Percentiles rank a stretch among this genome's conserved stretches.
phyloP scores from a whole-genome alignment of 2,888 invertebrate genomes.

The Sicus ferrugineus region DNA sequence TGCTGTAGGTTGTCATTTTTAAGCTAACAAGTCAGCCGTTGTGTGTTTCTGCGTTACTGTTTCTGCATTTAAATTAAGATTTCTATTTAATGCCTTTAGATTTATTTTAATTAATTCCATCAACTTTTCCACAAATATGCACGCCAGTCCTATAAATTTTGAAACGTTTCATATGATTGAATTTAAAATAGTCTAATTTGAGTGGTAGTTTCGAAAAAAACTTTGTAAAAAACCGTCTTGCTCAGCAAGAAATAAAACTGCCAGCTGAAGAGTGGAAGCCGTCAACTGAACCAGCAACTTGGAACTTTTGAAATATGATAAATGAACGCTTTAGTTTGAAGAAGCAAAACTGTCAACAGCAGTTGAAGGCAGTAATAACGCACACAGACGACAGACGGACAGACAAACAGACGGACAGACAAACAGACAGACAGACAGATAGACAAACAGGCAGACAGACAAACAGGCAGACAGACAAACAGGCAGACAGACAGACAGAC shows the following conservation, averaged over 20 bases:
- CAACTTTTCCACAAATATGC: not conserved
- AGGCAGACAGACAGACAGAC: slow-evolving; percentile 27
- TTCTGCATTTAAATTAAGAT: not conserved
- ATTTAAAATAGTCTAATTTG: too few relatives aligned
- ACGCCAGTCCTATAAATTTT: not conserved
- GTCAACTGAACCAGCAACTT: slow-evolving; percentile 6
- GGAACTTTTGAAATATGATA: slow-evolving; percentile 29
- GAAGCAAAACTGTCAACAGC: slow-evolving; percentile 1
- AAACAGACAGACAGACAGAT: slow-evolving; percentile 25
- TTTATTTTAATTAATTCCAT: not conserved
- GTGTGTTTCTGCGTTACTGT: too few relatives aligned
- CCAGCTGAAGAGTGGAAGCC: too few relatives aligned
- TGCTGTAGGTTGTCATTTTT: too few relatives aligned
- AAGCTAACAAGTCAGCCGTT: too few relatives aligned
- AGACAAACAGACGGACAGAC: not conserved
- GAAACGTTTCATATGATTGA: not conserved
- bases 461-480: not conserved
- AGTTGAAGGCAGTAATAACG: not conserved
- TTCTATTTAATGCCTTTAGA: not conserved
- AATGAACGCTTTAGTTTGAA: slow-evolving; percentile 26
- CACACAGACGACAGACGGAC: not conserved
- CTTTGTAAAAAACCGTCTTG: too few relatives aligned
- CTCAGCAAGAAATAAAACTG: too few relatives aligned
- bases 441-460: not conserved
- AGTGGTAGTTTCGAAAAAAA: too few relatives aligned